Evolutionary conservation across 2,113 vertebrate species (phyloP).

Genomic region (Cichladusa arquata): DNA sequence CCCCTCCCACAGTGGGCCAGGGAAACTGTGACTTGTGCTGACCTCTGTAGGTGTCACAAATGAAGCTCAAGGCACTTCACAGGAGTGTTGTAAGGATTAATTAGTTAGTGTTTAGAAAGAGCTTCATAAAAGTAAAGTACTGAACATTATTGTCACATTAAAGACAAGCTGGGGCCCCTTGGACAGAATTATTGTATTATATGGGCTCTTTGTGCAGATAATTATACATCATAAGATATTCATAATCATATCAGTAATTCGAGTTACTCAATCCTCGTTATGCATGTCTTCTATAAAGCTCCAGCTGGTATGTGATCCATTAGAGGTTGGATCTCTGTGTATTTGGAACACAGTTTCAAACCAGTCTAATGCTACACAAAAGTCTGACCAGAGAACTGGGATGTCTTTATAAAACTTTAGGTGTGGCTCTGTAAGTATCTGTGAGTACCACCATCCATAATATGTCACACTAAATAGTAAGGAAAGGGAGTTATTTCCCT

Average conservation of each 20-base stretch:
- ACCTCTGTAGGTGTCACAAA: background rate
- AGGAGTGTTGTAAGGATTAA: background rate
- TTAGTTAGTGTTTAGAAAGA: conserved; percentile 8
- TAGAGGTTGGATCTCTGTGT: background rate
- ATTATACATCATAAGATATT: background rate
- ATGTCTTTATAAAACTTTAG: background rate
- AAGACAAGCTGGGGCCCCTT: conserved; percentile 7
- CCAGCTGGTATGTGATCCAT: background rate
- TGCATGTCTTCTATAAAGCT: background rate
- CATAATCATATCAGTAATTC: conserved; percentile 2
- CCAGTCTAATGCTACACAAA: background rate
- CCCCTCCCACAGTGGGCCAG: background rate
- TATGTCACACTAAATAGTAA: background rate
- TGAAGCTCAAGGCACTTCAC: background rate
- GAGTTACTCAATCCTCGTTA: background rate
- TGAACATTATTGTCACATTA: conserved; percentile 19
- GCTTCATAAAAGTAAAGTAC: conserved; percentile 14
- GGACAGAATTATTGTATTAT: background rate
- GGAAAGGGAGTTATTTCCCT: background rate
- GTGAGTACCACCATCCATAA: background rate
- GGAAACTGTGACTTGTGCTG: background rate
- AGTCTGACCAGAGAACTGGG: background rate
- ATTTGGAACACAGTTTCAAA: background rate
- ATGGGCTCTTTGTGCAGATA: background rate
- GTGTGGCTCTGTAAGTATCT: background rate